Percentiles rank a stretch among this genome's conserved stretches.
Evolutionary conservation across 2,797 vertebrate genomes (phyloP).

Genomic region (Centropyge bicolor): DNA sequence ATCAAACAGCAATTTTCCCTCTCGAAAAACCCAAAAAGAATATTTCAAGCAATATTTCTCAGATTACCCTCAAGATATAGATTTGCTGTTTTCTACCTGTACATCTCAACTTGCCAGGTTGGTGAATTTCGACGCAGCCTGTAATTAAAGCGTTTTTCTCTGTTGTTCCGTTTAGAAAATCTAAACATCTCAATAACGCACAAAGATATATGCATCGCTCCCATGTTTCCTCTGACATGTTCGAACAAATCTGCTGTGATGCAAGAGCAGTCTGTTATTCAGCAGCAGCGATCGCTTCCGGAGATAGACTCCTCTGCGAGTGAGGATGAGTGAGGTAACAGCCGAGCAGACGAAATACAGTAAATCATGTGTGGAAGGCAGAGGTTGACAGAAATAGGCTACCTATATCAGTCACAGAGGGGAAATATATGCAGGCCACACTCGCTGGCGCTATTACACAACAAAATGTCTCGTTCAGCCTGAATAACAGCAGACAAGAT

Average conservation of each 20-base stretch:
- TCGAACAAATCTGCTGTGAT: background rate
- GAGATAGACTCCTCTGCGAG: constrained; percentile 19
- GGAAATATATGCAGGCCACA: constrained; percentile 21
- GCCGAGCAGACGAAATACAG: constrained; percentile 39
- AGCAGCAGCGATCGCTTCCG: constrained; percentile 25
- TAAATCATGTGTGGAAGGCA: constrained; percentile 54
- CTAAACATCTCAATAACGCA: background rate
- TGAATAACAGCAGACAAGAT: constrained; percentile 18
- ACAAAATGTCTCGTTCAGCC: constrained; percentile 35
- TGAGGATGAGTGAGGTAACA: constrained; percentile 57
- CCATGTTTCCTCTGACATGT: background rate
- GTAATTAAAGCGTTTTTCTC: background rate
- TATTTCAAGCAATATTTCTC: background rate
- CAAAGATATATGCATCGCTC: background rate
- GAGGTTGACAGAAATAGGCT: constrained; percentile 68
- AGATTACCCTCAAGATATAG: background rate
- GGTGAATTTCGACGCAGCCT: background rate
- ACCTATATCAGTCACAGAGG: constrained; percentile 65
- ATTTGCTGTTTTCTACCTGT: background rate
- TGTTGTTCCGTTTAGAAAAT: background rate
- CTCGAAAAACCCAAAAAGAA: background rate
- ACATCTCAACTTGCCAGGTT: background rate
- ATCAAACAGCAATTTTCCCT: background rate
- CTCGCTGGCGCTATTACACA: constrained; percentile 46
- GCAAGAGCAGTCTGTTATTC: constrained; percentile 20